Percentiles rank a stretch among this genome's conserved stretches.
Evolutionary conservation across 2,888 invertebrate species (phyloP).

Genomic region (Pachymerium ferrugineum): DNA sequence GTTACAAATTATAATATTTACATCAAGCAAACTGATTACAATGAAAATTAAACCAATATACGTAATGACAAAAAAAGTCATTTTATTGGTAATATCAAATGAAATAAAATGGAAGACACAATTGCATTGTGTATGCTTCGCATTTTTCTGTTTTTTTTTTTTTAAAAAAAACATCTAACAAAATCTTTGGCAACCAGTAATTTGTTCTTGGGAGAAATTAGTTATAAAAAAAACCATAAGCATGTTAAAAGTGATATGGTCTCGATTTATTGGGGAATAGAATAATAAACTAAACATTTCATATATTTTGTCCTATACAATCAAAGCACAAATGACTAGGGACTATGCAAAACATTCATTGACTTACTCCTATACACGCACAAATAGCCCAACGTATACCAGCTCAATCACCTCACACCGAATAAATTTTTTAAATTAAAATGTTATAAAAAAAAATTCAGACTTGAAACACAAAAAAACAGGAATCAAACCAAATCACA

Average conservation of each 20-base stretch:
- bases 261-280: slow-evolving; percentile 7
- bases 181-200: too few relatives aligned
- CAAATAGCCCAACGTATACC: too few relatives aligned
- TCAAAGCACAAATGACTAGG: neutral
- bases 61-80: neutral
- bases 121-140: neutral
- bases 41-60: neutral
- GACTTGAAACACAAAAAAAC: too few relatives aligned
- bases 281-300: neutral
- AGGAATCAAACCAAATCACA: too few relatives aligned
- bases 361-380: neutral
- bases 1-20: neutral
- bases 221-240: neutral
- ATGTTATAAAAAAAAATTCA: too few relatives aligned
- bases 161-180: too few relatives aligned
- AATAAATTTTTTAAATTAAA: too few relatives aligned
- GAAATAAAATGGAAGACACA: slow-evolving; percentile 18
- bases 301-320: neutral
- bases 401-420: too few relatives aligned
- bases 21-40: neutral
- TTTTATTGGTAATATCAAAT: too few relatives aligned
- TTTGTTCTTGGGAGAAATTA: neutral
- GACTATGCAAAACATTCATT: too few relatives aligned
- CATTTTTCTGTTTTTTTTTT: too few relatives aligned
- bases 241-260: neutral